These are phyloP conservation scores for Archocentrus centrarchus DNA, from an alignment of 2,113 vertebrate genomes.

Conservation along the genomic window DNA sequence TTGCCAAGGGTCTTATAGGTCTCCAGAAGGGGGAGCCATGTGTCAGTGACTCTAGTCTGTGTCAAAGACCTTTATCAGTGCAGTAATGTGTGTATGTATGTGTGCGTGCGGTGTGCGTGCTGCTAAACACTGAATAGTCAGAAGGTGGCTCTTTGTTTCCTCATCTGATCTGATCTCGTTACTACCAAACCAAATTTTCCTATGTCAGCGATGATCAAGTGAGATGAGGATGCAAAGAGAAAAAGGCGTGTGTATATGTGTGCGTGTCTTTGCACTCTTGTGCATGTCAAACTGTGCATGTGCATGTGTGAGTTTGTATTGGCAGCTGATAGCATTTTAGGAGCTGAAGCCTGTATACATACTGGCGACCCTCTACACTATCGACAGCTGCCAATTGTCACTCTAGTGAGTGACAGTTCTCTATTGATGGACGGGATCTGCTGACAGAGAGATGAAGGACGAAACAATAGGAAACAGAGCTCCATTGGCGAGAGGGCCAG, in stretches of 20 bases:
- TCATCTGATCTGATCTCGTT: slow-evolving; percentile 74
- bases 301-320: slow-evolving; percentile 65
- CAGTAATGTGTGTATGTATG: slow-evolving; percentile 15
- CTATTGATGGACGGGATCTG: slow-evolving; percentile 76
- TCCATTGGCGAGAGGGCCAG: slow-evolving; percentile 21
- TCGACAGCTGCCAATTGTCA: slow-evolving; percentile 80
- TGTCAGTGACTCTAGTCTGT: slow-evolving; percentile 60
- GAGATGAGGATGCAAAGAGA: slow-evolving; percentile 71
- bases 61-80: slow-evolving; percentile 65
- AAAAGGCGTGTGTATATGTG: slow-evolving; percentile 18
- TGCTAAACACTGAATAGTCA: slow-evolving; percentile 68
- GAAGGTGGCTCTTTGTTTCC: slow-evolving; percentile 79
- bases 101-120: neutral
- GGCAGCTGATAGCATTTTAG: slow-evolving; percentile 75
- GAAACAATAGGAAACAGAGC: slow-evolving; percentile 71
- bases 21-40: slow-evolving; percentile 74
- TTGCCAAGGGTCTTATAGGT: slow-evolving; percentile 76
- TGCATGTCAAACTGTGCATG: neutral
- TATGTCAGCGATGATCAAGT: slow-evolving; percentile 75
- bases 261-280: neutral
- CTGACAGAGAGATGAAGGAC: slow-evolving; percentile 69
- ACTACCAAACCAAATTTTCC: slow-evolving; percentile 66
- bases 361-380: slow-evolving; percentile 53
- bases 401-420: slow-evolving; percentile 71
- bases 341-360: slow-evolving; percentile 60